phyloP scores from a whole-genome alignment of 2,113 vertebrate species.

The Meleagris gallopavo region DNA sequence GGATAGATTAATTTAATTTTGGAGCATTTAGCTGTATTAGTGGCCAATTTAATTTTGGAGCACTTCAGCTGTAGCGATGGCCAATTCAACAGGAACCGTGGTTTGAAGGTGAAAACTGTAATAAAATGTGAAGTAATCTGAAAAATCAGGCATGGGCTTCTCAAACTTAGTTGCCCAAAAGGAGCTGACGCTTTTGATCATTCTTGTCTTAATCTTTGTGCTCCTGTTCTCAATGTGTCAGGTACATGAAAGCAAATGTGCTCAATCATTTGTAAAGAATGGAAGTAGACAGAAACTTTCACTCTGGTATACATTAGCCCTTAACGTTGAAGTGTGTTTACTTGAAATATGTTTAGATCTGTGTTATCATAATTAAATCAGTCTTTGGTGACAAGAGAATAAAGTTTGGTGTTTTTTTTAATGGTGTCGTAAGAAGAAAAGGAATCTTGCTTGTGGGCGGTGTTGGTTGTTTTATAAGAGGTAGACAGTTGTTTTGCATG shows the following conservation, averaged over 20 bases:
- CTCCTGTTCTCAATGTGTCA: constrained; percentile 32
- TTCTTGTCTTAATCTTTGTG: background rate
- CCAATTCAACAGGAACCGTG: background rate
- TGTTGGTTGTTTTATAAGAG: background rate
- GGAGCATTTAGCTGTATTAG: background rate
- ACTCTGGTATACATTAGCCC: background rate
- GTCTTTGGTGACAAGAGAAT: background rate
- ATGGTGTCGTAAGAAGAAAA: background rate
- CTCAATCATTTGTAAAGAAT: background rate
- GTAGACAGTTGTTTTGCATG: accelerated
- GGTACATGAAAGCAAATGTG: background rate
- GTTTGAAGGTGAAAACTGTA: background rate
- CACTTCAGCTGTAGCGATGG: background rate
- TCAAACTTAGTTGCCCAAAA: constrained; percentile 1
- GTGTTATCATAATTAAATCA: background rate
- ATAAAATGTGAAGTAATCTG: background rate
- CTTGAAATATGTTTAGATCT: background rate
- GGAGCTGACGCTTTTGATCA: constrained; percentile 20
- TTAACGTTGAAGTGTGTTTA: background rate
- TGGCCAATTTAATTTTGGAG: background rate
- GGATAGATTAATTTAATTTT: background rate
- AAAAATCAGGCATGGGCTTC: background rate
- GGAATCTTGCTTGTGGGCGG: background rate
- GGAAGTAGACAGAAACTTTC: background rate
- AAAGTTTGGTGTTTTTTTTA: background rate